A percentile compares a stretch with the other conserved stretches of the same genome.
Conservation (phyloP, 2,888 invertebrate species). For the Drosophila barbarae region DNA sequence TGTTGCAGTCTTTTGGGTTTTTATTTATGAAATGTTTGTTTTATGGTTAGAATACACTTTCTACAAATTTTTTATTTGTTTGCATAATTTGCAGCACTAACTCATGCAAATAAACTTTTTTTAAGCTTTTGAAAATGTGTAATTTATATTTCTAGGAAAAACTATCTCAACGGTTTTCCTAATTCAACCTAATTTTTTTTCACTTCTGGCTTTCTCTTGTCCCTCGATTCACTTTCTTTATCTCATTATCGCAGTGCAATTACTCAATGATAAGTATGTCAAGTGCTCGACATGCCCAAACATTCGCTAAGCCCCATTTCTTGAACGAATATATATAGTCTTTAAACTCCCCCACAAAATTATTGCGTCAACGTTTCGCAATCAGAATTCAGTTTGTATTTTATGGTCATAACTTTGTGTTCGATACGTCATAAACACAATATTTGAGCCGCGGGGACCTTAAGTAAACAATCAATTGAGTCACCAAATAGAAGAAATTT, state of each 20-base stretch:
- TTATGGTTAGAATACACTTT: no score
- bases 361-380: conserved; percentile 43
- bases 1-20: neutral
- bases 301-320: conserved; percentile 33
- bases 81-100: neutral
- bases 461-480: conserved; percentile 37
- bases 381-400: conserved; percentile 36
- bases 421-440: conserved; percentile 41
- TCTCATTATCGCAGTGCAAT: conserved; percentile 22
- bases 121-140: neutral
- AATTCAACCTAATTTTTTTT: neutral
- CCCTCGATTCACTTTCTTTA: conserved; percentile 3
- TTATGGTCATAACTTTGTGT: conserved; percentile 19
- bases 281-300: conserved; percentile 42
- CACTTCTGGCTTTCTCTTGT: neutral
- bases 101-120: neutral
- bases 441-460: conserved; percentile 12
- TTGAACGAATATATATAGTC: neutral
- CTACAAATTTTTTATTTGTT: no score
- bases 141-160: neutral
- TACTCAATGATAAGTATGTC: conserved; percentile 42
- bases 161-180: neutral
- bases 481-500: conserved; percentile 26
- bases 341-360: neutral
- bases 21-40: neutral